A percentile compares a stretch with the other conserved stretches of the same genome.
phyloP scores from a whole-genome alignment of 2,888 invertebrate genomes.

The Prosopocoilus inquinatus region DNA sequence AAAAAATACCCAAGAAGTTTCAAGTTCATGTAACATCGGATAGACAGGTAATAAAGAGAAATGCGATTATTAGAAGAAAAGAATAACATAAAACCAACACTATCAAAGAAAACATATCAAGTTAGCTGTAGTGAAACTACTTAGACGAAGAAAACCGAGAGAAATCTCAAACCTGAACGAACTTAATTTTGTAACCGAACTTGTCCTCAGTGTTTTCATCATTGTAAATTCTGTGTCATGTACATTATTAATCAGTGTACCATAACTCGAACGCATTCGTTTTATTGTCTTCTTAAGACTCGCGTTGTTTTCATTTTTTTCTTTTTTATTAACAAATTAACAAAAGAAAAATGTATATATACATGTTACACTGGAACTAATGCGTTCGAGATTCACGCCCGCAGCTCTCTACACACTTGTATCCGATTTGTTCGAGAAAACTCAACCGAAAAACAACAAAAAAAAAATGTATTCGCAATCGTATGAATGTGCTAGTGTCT shows the following conservation, averaged over 20 bases:
- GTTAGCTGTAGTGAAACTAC: constrained; percentile 28
- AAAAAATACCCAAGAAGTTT: neutral
- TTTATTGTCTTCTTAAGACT: too few relatives aligned
- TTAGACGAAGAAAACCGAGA: constrained; percentile 9
- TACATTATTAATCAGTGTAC: too few relatives aligned
- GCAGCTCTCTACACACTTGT: neutral
- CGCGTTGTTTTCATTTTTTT: too few relatives aligned
- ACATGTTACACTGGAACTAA: too few relatives aligned
- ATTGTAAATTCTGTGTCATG: too few relatives aligned
- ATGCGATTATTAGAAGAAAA: constrained; percentile 16
- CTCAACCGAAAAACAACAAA: neutral
- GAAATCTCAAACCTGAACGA: neutral
- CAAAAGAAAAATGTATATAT: too few relatives aligned
- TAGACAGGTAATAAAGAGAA: constrained; percentile 3
- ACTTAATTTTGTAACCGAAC: too few relatives aligned
- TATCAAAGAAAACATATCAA: constrained; percentile 35
- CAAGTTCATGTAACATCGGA: constrained; percentile 9
- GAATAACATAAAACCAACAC: constrained; percentile 26
- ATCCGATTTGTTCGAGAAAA: constrained; percentile 4
- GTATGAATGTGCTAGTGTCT: constrained; percentile 41
- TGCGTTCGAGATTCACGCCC: too few relatives aligned
- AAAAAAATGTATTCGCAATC: constrained; percentile 12
- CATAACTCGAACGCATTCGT: too few relatives aligned
- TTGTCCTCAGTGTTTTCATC: too few relatives aligned
- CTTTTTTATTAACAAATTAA: too few relatives aligned